phyloP scores from a whole-genome alignment of 2,113 vertebrate genomes.

The Uria lomvia region DNA sequence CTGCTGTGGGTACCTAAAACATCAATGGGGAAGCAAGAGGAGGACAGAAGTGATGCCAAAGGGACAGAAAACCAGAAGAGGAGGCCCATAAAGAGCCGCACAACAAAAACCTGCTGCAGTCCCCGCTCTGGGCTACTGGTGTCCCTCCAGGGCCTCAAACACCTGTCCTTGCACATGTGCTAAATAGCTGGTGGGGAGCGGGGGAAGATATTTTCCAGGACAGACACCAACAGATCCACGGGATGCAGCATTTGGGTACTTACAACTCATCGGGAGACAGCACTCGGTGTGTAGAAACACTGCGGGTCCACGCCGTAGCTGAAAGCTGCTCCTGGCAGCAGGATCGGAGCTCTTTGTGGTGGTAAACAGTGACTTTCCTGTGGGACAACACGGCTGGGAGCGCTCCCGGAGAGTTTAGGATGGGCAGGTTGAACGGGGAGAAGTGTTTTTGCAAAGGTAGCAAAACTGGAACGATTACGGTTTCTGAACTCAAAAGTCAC shows the following conservation, averaged over 20 bases:
- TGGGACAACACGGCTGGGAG: background rate
- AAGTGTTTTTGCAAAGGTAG: background rate
- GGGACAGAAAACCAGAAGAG: background rate
- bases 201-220: background rate
- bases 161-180: no score
- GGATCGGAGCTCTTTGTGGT: background rate
- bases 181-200: background rate
- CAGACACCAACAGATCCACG: background rate
- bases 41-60: background rate
- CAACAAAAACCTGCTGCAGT: background rate
- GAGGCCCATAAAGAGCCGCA: background rate
- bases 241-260: background rate
- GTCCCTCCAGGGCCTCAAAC: background rate
- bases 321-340: background rate
- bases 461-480: background rate
- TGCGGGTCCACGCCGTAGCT: accelerated
- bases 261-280: background rate
- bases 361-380: background rate
- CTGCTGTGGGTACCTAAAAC: background rate
- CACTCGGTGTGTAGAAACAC: accelerated
- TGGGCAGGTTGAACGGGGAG: background rate
- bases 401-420: accelerated
- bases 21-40: background rate
- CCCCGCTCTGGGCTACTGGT: background rate
- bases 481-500: background rate